Percentiles rank a stretch among this genome's conserved stretches.
phyloP scores from a whole-genome alignment of 2,797 vertebrate species.

The Monodelphis domestica region DNA sequence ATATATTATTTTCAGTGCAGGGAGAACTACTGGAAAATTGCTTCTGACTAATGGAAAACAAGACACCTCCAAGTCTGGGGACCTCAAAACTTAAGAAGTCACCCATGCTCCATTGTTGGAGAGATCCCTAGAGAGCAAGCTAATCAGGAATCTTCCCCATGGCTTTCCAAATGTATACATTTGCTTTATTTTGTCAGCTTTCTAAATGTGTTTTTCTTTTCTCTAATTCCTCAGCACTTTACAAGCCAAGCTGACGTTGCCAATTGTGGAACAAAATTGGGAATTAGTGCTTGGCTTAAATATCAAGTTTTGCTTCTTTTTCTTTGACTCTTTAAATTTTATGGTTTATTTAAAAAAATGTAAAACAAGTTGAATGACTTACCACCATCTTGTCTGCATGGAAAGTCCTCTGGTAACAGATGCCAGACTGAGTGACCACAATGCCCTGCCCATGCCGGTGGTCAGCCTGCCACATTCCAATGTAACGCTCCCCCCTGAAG shows the following conservation, averaged over 20 bases:
- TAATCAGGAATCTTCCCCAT: not conserved
- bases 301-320: not conserved
- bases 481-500: constrained; percentile 86
- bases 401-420: constrained; percentile 86
- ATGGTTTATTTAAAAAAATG: not conserved
- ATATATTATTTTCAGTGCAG: not conserved
- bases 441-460: constrained; percentile 84
- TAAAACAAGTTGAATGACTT: constrained; percentile 61
- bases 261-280: not conserved
- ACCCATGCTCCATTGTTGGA: not conserved
- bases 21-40: too few relatives aligned
- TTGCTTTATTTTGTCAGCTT: not conserved
- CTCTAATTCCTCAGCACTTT: not conserved
- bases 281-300: not conserved
- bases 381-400: constrained; percentile 85
- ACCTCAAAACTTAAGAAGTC: not conserved
- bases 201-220: not conserved
- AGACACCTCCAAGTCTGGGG: too few relatives aligned
- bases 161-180: not conserved
- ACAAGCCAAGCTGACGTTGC: not conserved
- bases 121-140: not conserved
- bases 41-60: not conserved
- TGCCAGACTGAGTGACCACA: constrained; percentile 85
- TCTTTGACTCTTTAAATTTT: not conserved
- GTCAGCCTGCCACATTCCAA: constrained; percentile 86